Evolutionary conservation across 2,888 invertebrate species (phyloP), one percentile per base, ranked within the genome.

Genomic region (Suillia variegata): DNA sequence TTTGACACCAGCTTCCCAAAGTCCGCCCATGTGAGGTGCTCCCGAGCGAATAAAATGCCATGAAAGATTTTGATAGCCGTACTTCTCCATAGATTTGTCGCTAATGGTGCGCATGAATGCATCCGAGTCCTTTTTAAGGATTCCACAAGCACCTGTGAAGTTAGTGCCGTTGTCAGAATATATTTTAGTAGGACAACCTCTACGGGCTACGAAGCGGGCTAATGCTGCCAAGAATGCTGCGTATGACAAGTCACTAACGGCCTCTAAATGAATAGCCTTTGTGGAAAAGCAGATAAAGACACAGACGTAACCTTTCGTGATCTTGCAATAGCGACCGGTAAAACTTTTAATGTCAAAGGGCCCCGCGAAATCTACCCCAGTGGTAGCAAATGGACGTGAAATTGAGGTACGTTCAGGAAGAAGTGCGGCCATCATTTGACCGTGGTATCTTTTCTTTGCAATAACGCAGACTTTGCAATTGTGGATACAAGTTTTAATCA

Each of bases 151-250:
- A 2, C 58, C 56, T 2, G 42, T 38, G 34, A 62, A 59, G 15
- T 57, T 61, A 0, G 53, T 61, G 12, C 64, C 64, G 13, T 61
- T 62, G 26, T 66, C 57, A 0, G 61, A 64, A 45, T 64, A 58
- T 0, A 64, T 4, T 12, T 61, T 47, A 1, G 38, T 15, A 0
- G 63, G 62, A 17, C 61, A 64, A n/a, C 63, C 65, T 26, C 64
- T 53, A 15, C 62, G 45, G 1, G 63, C 31, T 8, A 57, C 51
- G 31, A 61, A 62, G 12, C 62, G 45, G 22, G n/a, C 34, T 21
- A 67, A 64, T 0, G 65, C 65, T 6, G 61, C 64, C 17, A 66
- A 48, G 45, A 63, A 65, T 13, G 63, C 54, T 17, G 59, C 33
- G 5, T 59, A 62, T 1, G 63, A 58, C 2, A 63, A 13, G n/a